Conservation (phyloP, 2,797 vertebrate species). For the Morelia viridis region DNA sequence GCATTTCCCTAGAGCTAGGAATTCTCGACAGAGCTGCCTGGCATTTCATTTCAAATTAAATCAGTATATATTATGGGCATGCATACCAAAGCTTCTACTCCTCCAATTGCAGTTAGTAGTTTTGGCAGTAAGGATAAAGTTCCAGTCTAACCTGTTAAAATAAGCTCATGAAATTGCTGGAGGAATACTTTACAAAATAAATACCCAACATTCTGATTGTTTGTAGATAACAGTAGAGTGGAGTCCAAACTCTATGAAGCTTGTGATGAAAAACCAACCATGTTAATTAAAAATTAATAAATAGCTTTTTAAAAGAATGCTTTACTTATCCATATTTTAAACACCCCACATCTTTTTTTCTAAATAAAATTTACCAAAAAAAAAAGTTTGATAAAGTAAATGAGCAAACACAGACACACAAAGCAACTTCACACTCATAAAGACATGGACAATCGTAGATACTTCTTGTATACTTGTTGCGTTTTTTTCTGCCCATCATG, state of each 20-base stretch:
- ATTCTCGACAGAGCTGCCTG: constrained; percentile 38
- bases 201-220: constrained; percentile 28
- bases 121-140: constrained; percentile 16
- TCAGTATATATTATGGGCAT: constrained; percentile 34
- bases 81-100: constrained; percentile 40
- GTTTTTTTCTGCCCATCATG: neutral
- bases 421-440: neutral
- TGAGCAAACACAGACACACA: neutral
- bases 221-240: neutral
- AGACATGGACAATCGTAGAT: neutral
- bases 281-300: neutral
- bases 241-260: neutral
- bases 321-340: neutral
- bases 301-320: neutral
- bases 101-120: neutral
- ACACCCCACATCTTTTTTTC: neutral
- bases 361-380: neutral
- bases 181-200: constrained; percentile 20
- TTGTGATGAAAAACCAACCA: no score
- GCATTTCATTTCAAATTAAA: constrained; percentile 59
- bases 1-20: constrained; percentile 46
- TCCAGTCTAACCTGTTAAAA: constrained; percentile 25
- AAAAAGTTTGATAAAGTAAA: neutral
- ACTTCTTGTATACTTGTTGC: neutral
- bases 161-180: constrained; percentile 27